Percentiles rank a stretch among this genome's conserved stretches.
phyloP scores from a whole-genome alignment of 2,113 vertebrate species.

The Xenopus laevis region DNA sequence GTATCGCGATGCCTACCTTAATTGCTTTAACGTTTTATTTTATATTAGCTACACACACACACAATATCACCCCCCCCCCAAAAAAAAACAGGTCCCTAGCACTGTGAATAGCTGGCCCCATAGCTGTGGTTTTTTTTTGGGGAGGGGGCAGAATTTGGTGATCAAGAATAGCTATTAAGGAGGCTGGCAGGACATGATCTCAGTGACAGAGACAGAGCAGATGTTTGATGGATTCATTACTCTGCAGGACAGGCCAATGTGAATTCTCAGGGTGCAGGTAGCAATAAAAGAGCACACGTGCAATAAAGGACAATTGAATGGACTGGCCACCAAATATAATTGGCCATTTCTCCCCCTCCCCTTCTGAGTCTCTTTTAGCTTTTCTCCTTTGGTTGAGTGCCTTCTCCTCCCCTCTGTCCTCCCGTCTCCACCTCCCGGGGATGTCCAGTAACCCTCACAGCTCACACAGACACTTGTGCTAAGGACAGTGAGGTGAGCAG shows the following conservation, averaged over 20 bases:
- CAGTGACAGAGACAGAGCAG: constrained; percentile 13
- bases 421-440: constrained; percentile 26
- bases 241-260: constrained; percentile 18
- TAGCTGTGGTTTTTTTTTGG: too few species aligned
- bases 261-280: constrained; percentile 6
- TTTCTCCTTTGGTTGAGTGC: constrained; percentile 24
- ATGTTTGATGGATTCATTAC: constrained; percentile 28
- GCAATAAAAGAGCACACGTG: constrained; percentile 18
- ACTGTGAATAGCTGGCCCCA: too few species aligned
- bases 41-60: too few species aligned
- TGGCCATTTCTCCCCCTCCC: constrained; percentile 30
- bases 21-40: too few species aligned
- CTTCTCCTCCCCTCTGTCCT: constrained; percentile 38
- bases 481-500: constrained; percentile 7
- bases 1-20: too few species aligned
- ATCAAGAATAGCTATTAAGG: too few species aligned
- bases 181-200: too few species aligned
- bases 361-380: neutral
- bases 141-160: too few species aligned
- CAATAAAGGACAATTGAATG: constrained; percentile 35
- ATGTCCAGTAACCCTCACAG: constrained; percentile 14
- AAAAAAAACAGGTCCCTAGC: too few species aligned
- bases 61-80: too few species aligned
- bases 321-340: constrained; percentile 27
- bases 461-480: constrained; percentile 5